Percentiles rank a stretch among this genome's conserved stretches.
These are phyloP conservation scores for Panopea generosa DNA, from an alignment of 2,888 invertebrate genomes.

Conservation along the genomic window DNA sequence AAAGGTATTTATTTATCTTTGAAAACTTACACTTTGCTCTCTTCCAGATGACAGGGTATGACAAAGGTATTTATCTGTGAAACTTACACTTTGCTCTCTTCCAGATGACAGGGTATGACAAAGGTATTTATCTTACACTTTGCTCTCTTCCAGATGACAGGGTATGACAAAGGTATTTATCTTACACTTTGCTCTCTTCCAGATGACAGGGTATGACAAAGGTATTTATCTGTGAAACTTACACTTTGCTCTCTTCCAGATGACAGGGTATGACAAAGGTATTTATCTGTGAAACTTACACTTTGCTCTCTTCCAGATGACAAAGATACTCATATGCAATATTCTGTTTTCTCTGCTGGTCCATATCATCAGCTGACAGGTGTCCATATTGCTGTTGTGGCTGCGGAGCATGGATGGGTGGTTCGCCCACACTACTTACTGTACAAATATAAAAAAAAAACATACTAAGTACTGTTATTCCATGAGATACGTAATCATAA, in stretches of 20 bases:
- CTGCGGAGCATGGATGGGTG: slow-evolving; percentile 1
- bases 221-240: too few relatives aligned
- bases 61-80: slow-evolving; percentile 92
- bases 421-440: slow-evolving; percentile 26
- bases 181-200: too few relatives aligned
- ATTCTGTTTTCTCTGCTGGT: slow-evolving; percentile 90
- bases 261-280: slow-evolving; percentile 93
- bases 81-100: slow-evolving; percentile 91
- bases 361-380: slow-evolving; percentile 90
- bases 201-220: too few relatives aligned
- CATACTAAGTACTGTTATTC: too few relatives aligned
- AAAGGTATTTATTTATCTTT: too few relatives aligned
- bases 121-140: too few relatives aligned
- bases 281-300: slow-evolving; percentile 89
- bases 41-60: slow-evolving; percentile 92
- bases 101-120: slow-evolving; percentile 91
- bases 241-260: too few relatives aligned
- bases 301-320: slow-evolving; percentile 92
- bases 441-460: not conserved
- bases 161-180: too few relatives aligned
- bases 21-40: too few relatives aligned
- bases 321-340: slow-evolving; percentile 93
- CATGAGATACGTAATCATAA: too few relatives aligned
- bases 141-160: too few relatives aligned
- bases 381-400: slow-evolving; percentile 71